Base-by-base conservation (phyloP, 2,113 vertebrate species). In the Atlantisia rogersi region DNA sequence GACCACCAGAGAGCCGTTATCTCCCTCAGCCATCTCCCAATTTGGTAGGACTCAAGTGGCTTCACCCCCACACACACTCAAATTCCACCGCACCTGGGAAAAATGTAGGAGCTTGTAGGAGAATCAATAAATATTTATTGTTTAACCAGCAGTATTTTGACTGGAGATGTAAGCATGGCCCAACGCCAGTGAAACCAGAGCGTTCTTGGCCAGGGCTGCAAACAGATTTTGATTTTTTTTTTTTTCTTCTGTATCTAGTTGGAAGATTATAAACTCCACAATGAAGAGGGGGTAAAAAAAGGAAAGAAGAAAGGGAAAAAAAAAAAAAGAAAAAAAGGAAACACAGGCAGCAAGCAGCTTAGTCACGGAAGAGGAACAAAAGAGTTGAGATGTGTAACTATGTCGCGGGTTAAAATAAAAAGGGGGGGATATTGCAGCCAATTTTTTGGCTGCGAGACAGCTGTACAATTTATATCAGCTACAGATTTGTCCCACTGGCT, bases 101-200 rank as follows among this genome's bases (percentile, higher is more conserved):
- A 97, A 88, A 97, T 79, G 96, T 80, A 78, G 88, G 88, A 96
- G 76, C 92, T 90, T 40, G 42, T 37, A 92, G 85, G 70, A 91
- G 91, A 96, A 98, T 97, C 97, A 97, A 98, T 97, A 98, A 98
- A 97, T 97, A 98, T 97, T 98, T 98, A 97, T 92, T 95, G 96
- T 95, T 95, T 88, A 50, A 91, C 94, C 88, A 97, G 95, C 88
- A 97, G 90, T 96, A 96, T 98, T 97, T 95, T 94, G 87, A 97
- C 90, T 88, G 67, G 88, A 88, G 93, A 96, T 97, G 94, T 98
- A 97, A 98, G 96, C 97, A 98, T 95, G 95, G 97, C 94, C 69
- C n/a, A 0, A 29, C 3, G 95, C 95, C 96, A 97, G 42, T 9
- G 75, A 94, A 94, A 91, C 29, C 63, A 84, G 92, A 97, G 95